A percentile compares a stretch with the other conserved stretches of the same genome.
phyloP scores from a whole-genome alignment of 2,113 vertebrate genomes.

The Zosterops borbonicus region DNA sequence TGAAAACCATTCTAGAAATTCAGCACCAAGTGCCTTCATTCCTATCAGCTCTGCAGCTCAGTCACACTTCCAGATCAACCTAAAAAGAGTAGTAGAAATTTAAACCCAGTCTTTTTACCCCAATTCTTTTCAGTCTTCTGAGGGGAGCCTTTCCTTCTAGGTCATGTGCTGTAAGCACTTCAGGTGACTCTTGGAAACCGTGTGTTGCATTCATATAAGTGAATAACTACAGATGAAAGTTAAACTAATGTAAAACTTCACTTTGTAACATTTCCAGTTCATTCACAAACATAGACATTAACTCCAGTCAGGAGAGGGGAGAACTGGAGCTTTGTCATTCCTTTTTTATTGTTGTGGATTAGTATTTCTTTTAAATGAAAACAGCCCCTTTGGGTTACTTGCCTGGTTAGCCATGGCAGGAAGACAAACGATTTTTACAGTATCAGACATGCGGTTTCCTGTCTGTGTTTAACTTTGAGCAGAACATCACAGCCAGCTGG shows the following conservation, averaged over 20 bases:
- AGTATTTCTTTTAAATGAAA: conserved; percentile 77
- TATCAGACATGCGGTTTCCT: conserved; percentile 97
- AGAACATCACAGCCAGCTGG: conserved; percentile 80
- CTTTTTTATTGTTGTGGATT: conserved; percentile 67
- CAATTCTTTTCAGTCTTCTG: not conserved
- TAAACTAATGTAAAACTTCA: conserved; percentile 4
- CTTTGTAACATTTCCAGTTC: conserved; percentile 8
- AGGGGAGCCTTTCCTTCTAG: not conserved
- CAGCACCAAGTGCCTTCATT: not conserved
- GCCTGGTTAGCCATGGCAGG: conserved; percentile 74
- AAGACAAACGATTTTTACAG: conserved; percentile 81
- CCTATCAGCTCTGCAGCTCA: not conserved
- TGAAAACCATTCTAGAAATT: not conserved
- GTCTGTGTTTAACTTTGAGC: conserved; percentile 87
- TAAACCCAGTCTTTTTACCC: not conserved
- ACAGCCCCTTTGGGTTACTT: conserved; percentile 71
- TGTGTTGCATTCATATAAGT: not conserved
- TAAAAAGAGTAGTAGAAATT: not conserved
- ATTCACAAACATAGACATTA: conserved; percentile 18
- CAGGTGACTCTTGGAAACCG: not conserved
- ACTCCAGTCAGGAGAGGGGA: not conserved
- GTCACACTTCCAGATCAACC: not conserved
- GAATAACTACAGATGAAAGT: conserved; percentile 3
- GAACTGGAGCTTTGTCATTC: conserved; percentile 25
- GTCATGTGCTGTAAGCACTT: not conserved